Evolutionary conservation across 2,113 vertebrate genomes (phyloP).

Genomic region (Esox niger): DNA sequence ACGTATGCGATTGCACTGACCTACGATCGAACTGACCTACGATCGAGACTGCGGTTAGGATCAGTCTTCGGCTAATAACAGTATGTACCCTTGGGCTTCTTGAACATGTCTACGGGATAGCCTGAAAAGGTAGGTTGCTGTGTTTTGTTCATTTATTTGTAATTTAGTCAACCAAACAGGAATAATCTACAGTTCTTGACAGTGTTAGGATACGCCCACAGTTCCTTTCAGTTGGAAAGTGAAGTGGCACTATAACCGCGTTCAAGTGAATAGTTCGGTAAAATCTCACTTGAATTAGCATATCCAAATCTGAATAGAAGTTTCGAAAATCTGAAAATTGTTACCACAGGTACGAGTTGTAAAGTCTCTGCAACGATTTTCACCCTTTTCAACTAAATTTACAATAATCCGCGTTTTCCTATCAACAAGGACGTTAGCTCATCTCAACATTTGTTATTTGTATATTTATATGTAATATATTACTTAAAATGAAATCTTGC

Average conservation of each 20-base stretch:
- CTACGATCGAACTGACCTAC: slow-evolving; percentile 1
- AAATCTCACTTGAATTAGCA: too few relatives aligned
- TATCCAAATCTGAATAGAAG: too few relatives aligned
- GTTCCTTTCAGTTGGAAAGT: slow-evolving; percentile 5
- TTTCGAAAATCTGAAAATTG: too few relatives aligned
- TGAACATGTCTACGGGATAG: slow-evolving; percentile 4
- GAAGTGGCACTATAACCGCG: not conserved
- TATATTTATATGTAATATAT: too few relatives aligned
- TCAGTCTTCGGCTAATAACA: slow-evolving; percentile 17
- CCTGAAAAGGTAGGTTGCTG: slow-evolving; percentile 33
- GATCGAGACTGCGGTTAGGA: slow-evolving; percentile 19
- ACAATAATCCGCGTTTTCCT: too few relatives aligned
- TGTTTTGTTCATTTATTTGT: not conserved
- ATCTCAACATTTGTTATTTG: too few relatives aligned
- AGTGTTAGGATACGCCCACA: slow-evolving; percentile 39
- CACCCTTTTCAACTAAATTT: too few relatives aligned
- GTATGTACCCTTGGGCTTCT: not conserved
- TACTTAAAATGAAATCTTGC: too few relatives aligned
- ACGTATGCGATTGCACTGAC: slow-evolving; percentile 24
- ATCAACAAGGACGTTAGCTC: too few relatives aligned
- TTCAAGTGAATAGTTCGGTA: too few relatives aligned
- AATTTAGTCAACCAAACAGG: not conserved
- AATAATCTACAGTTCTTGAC: not conserved
- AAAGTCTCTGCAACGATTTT: too few relatives aligned
- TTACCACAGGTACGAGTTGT: too few relatives aligned